Conservation (phyloP, 1,140 invertebrate genomes). For the Rhopalosiphum padi region DNA sequence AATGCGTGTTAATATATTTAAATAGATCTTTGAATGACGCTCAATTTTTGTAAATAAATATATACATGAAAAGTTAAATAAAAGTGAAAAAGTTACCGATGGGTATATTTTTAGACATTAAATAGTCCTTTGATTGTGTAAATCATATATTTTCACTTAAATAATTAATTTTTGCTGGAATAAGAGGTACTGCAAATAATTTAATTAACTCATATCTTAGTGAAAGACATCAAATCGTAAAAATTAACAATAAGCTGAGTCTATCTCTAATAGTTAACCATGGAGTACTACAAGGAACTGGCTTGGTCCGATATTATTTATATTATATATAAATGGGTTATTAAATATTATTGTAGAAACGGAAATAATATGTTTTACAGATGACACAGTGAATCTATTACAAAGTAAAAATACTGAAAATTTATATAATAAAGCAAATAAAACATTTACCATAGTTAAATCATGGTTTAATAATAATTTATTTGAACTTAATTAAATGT, state of each 20-base stretch:
- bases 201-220: neutral
- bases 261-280: neutral
- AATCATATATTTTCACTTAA: neutral
- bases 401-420: no score
- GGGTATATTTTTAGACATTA: neutral
- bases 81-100: neutral
- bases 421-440: no score
- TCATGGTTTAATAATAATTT: no score
- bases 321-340: no score
- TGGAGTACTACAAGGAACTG: neutral
- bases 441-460: no score
- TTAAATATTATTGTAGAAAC: no score
- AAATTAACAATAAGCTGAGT: neutral
- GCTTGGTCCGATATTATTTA: neutral
- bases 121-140: neutral
- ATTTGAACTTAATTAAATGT: no score
- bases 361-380: no score
- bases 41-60: neutral
- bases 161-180: neutral
- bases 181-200: neutral
- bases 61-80: neutral
- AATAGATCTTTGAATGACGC: no score
- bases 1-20: no score
- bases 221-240: neutral
- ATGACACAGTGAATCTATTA: no score